Evolutionary conservation across 2,888 invertebrate species (phyloP).

Genomic region (Drosophila rellima): DNA sequence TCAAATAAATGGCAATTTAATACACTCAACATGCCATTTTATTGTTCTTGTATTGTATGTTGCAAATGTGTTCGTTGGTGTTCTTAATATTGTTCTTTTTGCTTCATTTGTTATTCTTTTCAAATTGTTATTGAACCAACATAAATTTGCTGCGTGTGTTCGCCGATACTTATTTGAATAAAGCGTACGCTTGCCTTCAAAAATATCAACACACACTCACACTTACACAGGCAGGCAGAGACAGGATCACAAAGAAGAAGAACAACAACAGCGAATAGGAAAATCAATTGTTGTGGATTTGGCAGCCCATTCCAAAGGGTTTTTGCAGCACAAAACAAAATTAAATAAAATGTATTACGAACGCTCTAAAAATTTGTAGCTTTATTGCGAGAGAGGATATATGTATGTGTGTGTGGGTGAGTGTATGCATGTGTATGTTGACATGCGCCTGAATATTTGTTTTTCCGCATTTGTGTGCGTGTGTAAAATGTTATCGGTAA

Average conservation of each 20-base stretch:
- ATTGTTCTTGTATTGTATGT: slow-evolving; percentile 41
- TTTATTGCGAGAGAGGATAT: background rate
- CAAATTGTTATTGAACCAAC: slow-evolving; percentile 77
- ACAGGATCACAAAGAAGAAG: slow-evolving; percentile 6
- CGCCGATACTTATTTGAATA: slow-evolving; percentile 66
- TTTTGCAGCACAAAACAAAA: slow-evolving; percentile 62
- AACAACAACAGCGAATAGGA: slow-evolving; percentile 12
- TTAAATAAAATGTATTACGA: slow-evolving; percentile 67
- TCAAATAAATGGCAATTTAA: slow-evolving; percentile 81
- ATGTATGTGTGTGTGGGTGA: background rate
- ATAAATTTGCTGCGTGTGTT: slow-evolving; percentile 72
- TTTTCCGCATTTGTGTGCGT: slow-evolving; percentile 16
- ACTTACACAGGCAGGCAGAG: background rate
- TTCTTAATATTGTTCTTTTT: slow-evolving; percentile 39
- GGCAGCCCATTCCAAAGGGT: slow-evolving; percentile 52
- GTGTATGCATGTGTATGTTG: slow-evolving; percentile 12
- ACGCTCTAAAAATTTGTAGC: slow-evolving; percentile 46
- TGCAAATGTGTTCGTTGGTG: slow-evolving; percentile 15
- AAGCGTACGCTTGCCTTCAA: slow-evolving; percentile 23
- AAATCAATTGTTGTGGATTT: slow-evolving; percentile 65
- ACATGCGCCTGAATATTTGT: slow-evolving; percentile 22
- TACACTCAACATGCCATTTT: slow-evolving; percentile 76
- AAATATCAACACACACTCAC: slow-evolving; percentile 10
- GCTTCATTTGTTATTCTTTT: slow-evolving; percentile 54
- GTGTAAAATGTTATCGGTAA: slow-evolving; percentile 56